Evolutionary conservation across 2,797 vertebrate species (phyloP).

Genomic region (Sebastes glaucus): DNA sequence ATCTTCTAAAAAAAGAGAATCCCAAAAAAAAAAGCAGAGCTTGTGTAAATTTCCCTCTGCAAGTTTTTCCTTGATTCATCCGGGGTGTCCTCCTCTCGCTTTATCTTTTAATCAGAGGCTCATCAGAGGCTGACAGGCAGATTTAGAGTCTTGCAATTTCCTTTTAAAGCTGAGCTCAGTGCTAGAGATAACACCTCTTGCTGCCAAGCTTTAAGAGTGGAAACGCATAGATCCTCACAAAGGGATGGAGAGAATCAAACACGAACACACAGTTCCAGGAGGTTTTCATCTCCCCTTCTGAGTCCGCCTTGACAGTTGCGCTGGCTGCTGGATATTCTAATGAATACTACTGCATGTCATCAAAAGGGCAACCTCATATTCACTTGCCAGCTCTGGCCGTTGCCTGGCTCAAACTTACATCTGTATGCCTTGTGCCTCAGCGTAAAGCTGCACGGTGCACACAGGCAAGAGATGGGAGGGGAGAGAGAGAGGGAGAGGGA

Average conservation of each 20-base stretch:
- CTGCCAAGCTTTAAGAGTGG: slow-evolving; percentile 48
- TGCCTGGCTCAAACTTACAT: slow-evolving; percentile 81
- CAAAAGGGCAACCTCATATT: slow-evolving; percentile 58
- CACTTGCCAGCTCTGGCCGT: slow-evolving; percentile 57
- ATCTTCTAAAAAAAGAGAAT: neutral
- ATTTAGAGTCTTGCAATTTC: slow-evolving; percentile 64
- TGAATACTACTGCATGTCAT: slow-evolving; percentile 50
- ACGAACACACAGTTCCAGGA: slow-evolving; percentile 49
- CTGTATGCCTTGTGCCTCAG: slow-evolving; percentile 68
- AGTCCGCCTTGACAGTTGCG: slow-evolving; percentile 52
- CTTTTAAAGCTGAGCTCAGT: slow-evolving; percentile 63
- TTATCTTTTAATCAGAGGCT: slow-evolving; percentile 46
- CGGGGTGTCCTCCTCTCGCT: slow-evolving; percentile 23
- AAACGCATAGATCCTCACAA: slow-evolving; percentile 66
- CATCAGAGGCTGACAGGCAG: slow-evolving; percentile 46
- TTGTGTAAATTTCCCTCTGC: neutral
- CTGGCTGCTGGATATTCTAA: slow-evolving; percentile 45
- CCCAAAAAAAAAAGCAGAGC: slow-evolving; percentile 8
- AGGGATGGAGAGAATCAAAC: slow-evolving; percentile 51
- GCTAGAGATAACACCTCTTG: slow-evolving; percentile 58
- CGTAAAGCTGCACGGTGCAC: slow-evolving; percentile 65
- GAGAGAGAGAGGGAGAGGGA: slow-evolving; percentile 26
- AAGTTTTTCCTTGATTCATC: slow-evolving; percentile 48
- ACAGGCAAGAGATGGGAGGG: slow-evolving; percentile 58
- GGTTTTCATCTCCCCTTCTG: slow-evolving; percentile 59